Evolutionary conservation across 2,113 vertebrate species (phyloP).

Genomic region (Cyrtonyx montezumae): DNA sequence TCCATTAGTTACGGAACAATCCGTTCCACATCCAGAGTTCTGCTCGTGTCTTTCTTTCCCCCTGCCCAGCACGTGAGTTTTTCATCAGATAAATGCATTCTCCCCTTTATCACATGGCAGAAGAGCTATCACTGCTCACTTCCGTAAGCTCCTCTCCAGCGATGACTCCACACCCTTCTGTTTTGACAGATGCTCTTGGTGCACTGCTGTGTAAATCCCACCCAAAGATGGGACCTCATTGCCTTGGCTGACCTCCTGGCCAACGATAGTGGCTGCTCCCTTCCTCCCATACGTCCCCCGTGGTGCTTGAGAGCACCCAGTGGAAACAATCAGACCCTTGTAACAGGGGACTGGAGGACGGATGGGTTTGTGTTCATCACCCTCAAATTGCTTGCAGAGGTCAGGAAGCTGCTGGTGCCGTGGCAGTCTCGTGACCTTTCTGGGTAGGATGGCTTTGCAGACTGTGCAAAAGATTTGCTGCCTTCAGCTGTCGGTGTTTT

Average conservation of each 20-base stretch:
- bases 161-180: accelerated
- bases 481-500: neutral
- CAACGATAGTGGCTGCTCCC: neutral
- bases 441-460: neutral
- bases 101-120: neutral
- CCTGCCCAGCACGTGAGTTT: neutral
- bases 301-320: neutral
- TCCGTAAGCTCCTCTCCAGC: neutral
- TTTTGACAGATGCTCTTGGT: neutral
- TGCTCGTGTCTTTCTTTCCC: neutral
- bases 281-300: accelerated
- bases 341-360: neutral
- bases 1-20: neutral
- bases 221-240: neutral
- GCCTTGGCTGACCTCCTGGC: neutral
- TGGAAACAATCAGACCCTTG: neutral
- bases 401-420: neutral
- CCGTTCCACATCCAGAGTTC: neutral
- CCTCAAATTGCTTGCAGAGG: neutral
- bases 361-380: neutral
- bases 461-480: neutral
- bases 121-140: neutral
- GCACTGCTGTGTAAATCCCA: neutral
- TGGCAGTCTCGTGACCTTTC: neutral
- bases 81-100: neutral